These are phyloP conservation scores for Neolamprologus falcicula DNA, from an alignment of 2,113 vertebrate species.

Conservation along the genomic window DNA sequence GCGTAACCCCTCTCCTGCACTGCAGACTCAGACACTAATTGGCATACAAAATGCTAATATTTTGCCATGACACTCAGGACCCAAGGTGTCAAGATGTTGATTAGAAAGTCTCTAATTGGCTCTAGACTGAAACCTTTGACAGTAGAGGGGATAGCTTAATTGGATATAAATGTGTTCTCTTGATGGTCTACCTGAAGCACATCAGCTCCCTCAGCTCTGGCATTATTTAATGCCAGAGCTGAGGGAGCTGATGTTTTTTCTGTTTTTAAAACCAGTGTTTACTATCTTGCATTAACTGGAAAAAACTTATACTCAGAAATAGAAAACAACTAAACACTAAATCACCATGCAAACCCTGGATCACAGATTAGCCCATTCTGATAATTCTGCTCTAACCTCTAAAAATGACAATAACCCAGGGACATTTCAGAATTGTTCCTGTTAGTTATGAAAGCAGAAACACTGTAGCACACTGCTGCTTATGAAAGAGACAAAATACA, in stretches of 20 bases:
- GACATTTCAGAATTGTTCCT: neutral
- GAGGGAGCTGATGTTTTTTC: neutral
- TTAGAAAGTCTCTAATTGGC: constrained; percentile 61
- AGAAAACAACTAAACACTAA: neutral
- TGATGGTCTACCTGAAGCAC: constrained; percentile 21
- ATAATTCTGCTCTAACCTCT: neutral
- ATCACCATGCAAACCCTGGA: neutral
- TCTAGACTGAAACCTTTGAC: constrained; percentile 47
- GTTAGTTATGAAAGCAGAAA: neutral
- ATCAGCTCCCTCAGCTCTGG: neutral
- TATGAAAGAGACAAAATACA: neutral
- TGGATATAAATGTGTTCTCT: constrained; percentile 29
- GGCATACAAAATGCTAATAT: constrained; percentile 63
- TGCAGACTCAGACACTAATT: constrained; percentile 50
- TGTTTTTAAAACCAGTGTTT: neutral
- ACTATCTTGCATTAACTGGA: neutral
- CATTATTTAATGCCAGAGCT: neutral
- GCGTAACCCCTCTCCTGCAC: constrained; percentile 11
- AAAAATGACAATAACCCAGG: neutral
- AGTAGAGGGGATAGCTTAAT: constrained; percentile 37
- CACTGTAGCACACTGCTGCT: neutral
- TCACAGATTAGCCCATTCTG: neutral
- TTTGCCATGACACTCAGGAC: constrained; percentile 55
- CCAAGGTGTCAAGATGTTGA: constrained; percentile 60
- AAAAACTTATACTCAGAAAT: neutral